Evolutionary conservation across 2,888 invertebrate species (phyloP).

Genomic region (Cremastobaeus sp.): DNA sequence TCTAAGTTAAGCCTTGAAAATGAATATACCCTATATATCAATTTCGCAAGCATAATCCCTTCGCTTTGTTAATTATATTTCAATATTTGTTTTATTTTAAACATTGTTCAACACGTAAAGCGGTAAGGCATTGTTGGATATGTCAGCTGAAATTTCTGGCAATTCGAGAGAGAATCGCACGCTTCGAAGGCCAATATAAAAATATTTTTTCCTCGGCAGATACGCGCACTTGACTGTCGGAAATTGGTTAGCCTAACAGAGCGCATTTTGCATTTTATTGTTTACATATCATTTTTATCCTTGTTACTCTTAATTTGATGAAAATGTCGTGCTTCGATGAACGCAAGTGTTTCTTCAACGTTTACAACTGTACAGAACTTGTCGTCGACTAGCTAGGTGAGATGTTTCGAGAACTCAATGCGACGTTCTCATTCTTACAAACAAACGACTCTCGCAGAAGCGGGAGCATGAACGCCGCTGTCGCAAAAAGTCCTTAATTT

Average conservation of each 20-base stretch:
- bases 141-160: slow-evolving; percentile 76
- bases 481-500: too few relatives aligned
- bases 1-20: slow-evolving; percentile 63
- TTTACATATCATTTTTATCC: slow-evolving; percentile 59
- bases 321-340: slow-evolving; percentile 50
- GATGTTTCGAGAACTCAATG: slow-evolving; percentile 2
- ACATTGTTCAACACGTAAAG: slow-evolving; percentile 73
- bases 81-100: slow-evolving; percentile 42
- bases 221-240: slow-evolving; percentile 63
- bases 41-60: slow-evolving; percentile 56
- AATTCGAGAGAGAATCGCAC: slow-evolving; percentile 69
- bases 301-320: slow-evolving; percentile 38
- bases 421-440: background rate
- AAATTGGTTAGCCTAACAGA: slow-evolving; percentile 62
- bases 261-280: slow-evolving; percentile 61
- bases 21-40: slow-evolving; percentile 24
- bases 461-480: too few relatives aligned
- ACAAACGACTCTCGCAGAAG: too few relatives aligned
- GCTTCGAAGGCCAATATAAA: slow-evolving; percentile 74
- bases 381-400: background rate
- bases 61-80: slow-evolving; percentile 41
- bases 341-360: slow-evolving; percentile 17
- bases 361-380: slow-evolving; percentile 1
- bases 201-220: slow-evolving; percentile 70
- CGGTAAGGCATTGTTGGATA: slow-evolving; percentile 78